Evolutionary conservation across 2,113 vertebrate genomes (phyloP), one percentile per base, ranked within the genome.

Genomic region (Bungarus multicinctus): DNA sequence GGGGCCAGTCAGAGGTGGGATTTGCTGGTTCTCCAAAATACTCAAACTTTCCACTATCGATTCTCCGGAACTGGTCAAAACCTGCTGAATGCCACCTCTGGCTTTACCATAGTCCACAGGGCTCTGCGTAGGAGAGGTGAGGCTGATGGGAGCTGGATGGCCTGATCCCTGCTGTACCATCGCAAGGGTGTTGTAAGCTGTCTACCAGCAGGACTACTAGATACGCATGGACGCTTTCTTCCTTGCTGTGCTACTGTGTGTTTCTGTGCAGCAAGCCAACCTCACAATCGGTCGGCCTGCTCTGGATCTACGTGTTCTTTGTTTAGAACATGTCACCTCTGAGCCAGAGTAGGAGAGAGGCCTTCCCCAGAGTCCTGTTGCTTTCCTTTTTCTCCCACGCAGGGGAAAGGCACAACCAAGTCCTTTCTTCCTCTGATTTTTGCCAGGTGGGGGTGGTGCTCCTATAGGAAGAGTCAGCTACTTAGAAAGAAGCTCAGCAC

Each of bases 311-410:
- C 30, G 16, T 89, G 18, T 43, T 60, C 52, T 60, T 74, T 89
- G 53, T 58, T 39, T n/a, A 74, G 64, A 87, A 30, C 86, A 47
- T 34, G 64, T 43, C 52, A 57, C 12, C 12, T 0, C 52, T 1
- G 2, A 69, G 85, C 5, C 87, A 91, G 88, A 85, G n/a, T 25
- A 45, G 4, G 25, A 43, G 0, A 3, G 60, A 5, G 2, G 91
- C 27, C 58, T 0, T 92, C 94, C 95, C 95, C 93, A 20, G 5
- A 39, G 95, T 93, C 93, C 91, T 6, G 90, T 95, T 69, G 53
- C 69, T 89, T 96, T 97, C 94, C 94, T 91, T 87, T 96, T 94
- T 27, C 95, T 94, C 96, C 97, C 95, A 95, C 95, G 53, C 94
- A 20, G 57, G 95, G 97, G 97, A 97, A 97, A 95, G 22, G 87